Base-by-base conservation (phyloP, 2,888 invertebrate species). In the Hyalella azteca region DNA sequence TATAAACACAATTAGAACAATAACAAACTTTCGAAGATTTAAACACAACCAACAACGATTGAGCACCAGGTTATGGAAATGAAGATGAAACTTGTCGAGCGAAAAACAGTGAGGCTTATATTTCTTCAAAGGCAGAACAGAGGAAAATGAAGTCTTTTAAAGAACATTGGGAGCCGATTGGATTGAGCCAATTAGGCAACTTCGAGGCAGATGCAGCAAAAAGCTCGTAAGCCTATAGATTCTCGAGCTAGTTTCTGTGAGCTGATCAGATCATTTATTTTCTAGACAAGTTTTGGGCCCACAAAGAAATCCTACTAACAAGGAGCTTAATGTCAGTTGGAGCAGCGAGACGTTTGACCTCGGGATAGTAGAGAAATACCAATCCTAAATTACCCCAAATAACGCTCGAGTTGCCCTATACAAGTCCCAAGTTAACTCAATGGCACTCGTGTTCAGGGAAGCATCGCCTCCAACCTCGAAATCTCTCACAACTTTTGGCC, bases 251-350 rank as follows among this genome's bases (percentile, higher is more conserved):
- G 39, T 7, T 66, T n/a, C 19, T 66, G 36, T 2, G 66, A 66
- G 66, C 1, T 66, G 39, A 36, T 66, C 66, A 36, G 66, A 19
- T 36, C 36, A 19, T 66, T 19, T 66, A 66, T 66, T 66, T 66
- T 66, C 19, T 15, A 13, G 3, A 15, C 39, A 66, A 36, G 66
- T 66, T 66, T 66, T 66, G 15, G 19, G 36, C 36, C 36, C 66
- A 66, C 66, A 66, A 66, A 66, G 36, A 19, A 66, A 32, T 32
- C 39, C 66, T 19, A 32, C 29, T 66, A 66, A 66, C 66, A 66
- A 66, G 66, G 39, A 66, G 66, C 66, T 66, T 66, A 66, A 36
- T 32, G 66, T 32, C 66, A 19, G 26, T 13, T 36, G n/a, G 36
- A 66, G 39, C 66, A 32, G 36, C 66, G 54, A 54, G 54, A 54